Base-by-base conservation (phyloP, 2,797 vertebrate species). In the Botia almorhae region DNA sequence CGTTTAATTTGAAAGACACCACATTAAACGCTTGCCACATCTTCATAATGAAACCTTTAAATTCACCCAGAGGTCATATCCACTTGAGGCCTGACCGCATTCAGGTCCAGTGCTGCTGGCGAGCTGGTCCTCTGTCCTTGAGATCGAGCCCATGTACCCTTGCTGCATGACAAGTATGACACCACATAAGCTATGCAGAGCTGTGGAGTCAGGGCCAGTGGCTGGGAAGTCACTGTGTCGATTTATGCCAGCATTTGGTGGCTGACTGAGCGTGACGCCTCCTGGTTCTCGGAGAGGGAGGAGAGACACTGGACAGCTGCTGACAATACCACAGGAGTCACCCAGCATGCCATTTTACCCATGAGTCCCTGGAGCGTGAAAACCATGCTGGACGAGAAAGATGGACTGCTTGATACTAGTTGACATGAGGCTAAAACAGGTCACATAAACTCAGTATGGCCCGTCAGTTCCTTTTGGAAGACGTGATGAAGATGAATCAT, bases 161-260 rank as follows among this genome's bases (percentile, higher is more conserved):
- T 56, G 60, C 75, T 71, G 75, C 68, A 71, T 77, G 61, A 72
- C 60, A 77, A 77, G 76, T 75, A 79, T 74, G 76, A 79, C 71
- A 74, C 33, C 51, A 43, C 67, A 74, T 58, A 78, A 80, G 56
- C 69, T 75, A 75, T 78, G 61, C 71, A 81, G 69, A 76, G 63
- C 63, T 2, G 33, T 77, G 75, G 17, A 69, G 48, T 70, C 64
- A 50, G 39, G 56, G 67, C 46, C 58, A 43, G 76, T 79, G 68
- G 75, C 72, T 79, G 69, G 70, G 69, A 82, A 69, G 78, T 74
- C 71, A 74, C 61, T 36, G 56, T 76, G 81, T 61, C 74, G 67
- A 82, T 86, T 87, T 86, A 83, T 82, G 82, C 76, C 64, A 69
- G 39, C 76, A 81, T 85, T 85, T 84, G 53, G 82, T 83, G 79